phyloP scores from a whole-genome alignment of 2,797 vertebrate genomes.

The Muraenolepis orangiensis region DNA sequence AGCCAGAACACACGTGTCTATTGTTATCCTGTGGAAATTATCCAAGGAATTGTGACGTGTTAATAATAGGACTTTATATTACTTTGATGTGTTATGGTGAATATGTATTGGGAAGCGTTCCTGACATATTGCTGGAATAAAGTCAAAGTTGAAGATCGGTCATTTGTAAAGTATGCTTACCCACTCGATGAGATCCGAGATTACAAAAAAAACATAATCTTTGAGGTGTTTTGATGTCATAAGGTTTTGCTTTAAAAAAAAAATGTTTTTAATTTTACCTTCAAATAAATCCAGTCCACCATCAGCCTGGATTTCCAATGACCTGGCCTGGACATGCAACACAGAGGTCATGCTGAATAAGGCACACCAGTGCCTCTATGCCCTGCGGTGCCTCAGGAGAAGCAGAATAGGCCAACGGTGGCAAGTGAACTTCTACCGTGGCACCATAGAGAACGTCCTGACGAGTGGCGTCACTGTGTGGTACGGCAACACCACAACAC shows the following conservation, averaged over 20 bases:
- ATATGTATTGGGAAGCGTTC: neutral
- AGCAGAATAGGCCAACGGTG: too few species aligned
- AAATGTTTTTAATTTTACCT: neutral
- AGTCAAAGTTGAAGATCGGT: neutral
- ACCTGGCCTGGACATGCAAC: too few species aligned
- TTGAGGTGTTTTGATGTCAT: neutral
- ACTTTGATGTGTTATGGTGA: neutral
- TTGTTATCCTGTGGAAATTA: conserved; percentile 40
- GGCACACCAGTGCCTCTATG: too few species aligned
- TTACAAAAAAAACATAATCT: neutral
- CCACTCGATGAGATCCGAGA: neutral
- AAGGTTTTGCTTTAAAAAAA: neutral
- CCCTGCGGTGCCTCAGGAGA: too few species aligned
- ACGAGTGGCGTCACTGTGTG: too few species aligned
- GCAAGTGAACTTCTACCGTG: too few species aligned
- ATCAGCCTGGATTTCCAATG: too few species aligned
- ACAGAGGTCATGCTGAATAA: too few species aligned
- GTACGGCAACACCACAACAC: too few species aligned
- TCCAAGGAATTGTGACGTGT: neutral
- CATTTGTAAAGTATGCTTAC: neutral
- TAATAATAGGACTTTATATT: neutral
- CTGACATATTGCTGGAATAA: neutral
- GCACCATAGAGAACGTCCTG: too few species aligned
- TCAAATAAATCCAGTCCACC: neutral
- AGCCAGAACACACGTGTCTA: conserved; percentile 46